Evolutionary conservation across 2,797 vertebrate genomes (phyloP).

Genomic region (Urosaurus nigricauda): DNA sequence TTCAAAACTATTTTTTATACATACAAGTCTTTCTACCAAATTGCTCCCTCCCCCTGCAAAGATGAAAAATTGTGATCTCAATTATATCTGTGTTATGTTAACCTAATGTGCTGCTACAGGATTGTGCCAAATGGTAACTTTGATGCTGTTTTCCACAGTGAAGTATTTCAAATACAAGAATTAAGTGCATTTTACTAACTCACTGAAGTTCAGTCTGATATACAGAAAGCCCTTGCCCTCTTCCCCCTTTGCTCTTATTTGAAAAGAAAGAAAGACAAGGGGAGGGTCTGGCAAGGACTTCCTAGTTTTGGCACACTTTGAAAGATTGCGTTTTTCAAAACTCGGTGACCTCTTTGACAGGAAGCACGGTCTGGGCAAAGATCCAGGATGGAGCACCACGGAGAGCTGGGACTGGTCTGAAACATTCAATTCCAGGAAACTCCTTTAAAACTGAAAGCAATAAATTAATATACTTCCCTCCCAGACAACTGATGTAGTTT

Average conservation of each 20-base stretch:
- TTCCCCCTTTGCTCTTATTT: background rate
- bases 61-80: background rate
- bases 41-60: background rate
- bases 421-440: conserved; percentile 20
- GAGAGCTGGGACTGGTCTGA: background rate
- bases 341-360: background rate
- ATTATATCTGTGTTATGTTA: background rate
- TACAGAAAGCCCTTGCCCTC: no score
- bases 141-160: background rate
- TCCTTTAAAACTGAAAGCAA: background rate
- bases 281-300: background rate
- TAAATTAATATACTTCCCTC: conserved; percentile 28
- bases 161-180: background rate
- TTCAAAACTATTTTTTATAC: background rate
- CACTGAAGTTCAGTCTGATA: background rate
- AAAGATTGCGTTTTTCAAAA: background rate
- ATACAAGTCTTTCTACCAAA: background rate
- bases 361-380: conserved; percentile 23
- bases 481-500: background rate
- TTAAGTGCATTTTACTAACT: conserved; percentile 5
- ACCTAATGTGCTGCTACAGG: background rate
- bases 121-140: background rate
- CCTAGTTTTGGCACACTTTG: background rate
- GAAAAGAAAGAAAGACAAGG: no score
- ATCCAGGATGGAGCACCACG: background rate